Conservation (phyloP, 2,797 vertebrate species). For the Cyprinella venusta region DNA sequence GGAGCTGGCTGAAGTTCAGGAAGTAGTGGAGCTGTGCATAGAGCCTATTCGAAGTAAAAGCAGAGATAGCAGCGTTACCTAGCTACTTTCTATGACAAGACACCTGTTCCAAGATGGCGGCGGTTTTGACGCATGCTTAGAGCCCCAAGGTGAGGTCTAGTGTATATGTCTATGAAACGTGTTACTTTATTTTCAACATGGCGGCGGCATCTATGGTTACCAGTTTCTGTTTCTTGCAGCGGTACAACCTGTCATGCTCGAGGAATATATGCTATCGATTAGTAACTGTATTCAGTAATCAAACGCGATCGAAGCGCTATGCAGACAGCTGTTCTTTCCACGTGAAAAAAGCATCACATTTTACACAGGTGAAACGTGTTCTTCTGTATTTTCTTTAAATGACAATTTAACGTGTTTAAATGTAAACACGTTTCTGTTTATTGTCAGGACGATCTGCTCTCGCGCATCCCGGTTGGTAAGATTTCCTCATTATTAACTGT, state of each 20-base stretch:
- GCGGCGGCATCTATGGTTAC: slow-evolving; percentile 31
- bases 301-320: background rate
- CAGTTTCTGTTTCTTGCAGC: background rate
- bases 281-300: background rate
- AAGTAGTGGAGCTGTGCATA: no score
- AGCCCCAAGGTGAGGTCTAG: no score
- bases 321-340: background rate
- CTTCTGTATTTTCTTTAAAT: no score
- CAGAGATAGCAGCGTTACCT: no score
- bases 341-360: background rate
- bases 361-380: slow-evolving; percentile 36
- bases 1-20: no score
- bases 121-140: no score
- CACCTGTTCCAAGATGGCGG: no score
- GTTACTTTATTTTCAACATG: slow-evolving; percentile 23
- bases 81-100: no score
- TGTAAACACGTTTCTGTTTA: background rate
- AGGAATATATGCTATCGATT: background rate
- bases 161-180: no score
- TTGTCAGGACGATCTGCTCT: slow-evolving; percentile 62
- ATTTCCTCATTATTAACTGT: background rate
- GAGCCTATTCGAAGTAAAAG: no score
- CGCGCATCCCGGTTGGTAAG: slow-evolving; percentile 75
- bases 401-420: no score
- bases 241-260: background rate